phyloP scores from a whole-genome alignment of 1,140 invertebrate genomes.

The Drosophila kohkoa region DNA sequence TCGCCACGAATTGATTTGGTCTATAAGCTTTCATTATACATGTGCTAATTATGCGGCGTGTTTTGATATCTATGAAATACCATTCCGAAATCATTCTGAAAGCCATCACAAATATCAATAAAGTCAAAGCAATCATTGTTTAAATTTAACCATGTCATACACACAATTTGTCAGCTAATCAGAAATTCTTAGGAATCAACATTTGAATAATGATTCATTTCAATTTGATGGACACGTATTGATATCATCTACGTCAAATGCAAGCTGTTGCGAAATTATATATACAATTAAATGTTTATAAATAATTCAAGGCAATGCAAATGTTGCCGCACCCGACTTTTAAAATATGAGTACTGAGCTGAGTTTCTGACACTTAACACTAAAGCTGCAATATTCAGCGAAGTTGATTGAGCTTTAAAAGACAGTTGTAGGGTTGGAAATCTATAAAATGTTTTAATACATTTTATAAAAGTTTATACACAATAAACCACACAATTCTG shows the following conservation, averaged over 20 bases:
- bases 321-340: not conserved
- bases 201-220: not conserved
- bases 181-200: not conserved
- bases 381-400: too few species aligned
- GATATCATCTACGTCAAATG: not conserved
- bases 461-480: too few species aligned
- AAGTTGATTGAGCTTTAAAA: too few species aligned
- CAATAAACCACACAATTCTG: too few species aligned
- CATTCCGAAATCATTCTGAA: conserved; percentile 46
- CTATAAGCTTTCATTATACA: conserved; percentile 71
- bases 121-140: conserved; percentile 19
- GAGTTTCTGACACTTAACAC: too few species aligned
- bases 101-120: conserved; percentile 49
- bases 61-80: conserved; percentile 46
- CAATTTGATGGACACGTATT: not conserved
- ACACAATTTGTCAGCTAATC: not conserved
- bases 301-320: not conserved
- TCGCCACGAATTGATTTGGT: conserved; percentile 58
- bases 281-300: not conserved
- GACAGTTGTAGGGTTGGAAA: too few species aligned
- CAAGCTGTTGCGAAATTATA: not conserved
- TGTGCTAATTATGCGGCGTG: conserved; percentile 71
- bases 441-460: too few species aligned
- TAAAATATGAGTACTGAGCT: too few species aligned
- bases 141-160: not conserved